A percentile compares a stretch with the other conserved stretches of the same genome.
Conservation (phyloP, 2,797 vertebrate species). For the Anguilla marmorata region DNA sequence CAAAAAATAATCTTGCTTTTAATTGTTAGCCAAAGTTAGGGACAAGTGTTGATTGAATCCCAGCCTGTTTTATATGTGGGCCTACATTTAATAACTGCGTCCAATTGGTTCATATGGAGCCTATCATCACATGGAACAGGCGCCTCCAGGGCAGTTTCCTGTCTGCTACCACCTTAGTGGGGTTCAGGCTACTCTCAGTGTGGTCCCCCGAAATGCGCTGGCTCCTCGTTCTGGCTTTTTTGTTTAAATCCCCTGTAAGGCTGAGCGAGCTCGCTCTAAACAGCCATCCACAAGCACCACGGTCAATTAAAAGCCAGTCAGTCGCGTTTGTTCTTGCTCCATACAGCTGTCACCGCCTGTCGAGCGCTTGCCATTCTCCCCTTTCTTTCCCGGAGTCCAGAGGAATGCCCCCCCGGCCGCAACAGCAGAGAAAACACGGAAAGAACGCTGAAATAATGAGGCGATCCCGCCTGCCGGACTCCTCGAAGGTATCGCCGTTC, state of each 20-base stretch:
- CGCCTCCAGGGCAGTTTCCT: not conserved
- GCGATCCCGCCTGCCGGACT: not conserved
- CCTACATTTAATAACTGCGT: not conserved
- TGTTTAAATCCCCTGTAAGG: constrained; percentile 15
- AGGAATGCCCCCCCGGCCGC: constrained; percentile 1
- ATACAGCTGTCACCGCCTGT: constrained; percentile 21
- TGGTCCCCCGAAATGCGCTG: constrained; percentile 8
- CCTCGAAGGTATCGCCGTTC: not conserved
- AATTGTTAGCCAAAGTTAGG: not conserved
- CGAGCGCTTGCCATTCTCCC: not conserved
- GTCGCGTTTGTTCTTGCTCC: constrained; percentile 16
- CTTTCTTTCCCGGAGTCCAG: not conserved
- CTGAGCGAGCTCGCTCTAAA: constrained; percentile 8
- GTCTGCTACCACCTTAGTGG: not conserved
- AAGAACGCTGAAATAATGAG: constrained; percentile 1
- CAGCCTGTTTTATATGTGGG: too few relatives aligned
- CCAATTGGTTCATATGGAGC: not conserved
- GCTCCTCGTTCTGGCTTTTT: not conserved
- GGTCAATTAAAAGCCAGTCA: constrained; percentile 28
- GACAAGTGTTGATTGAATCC: too few relatives aligned
- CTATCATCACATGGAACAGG: not conserved
- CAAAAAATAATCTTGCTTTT: not conserved
- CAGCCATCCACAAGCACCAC: not conserved
- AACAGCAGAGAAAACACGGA: not conserved
- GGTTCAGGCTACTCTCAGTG: constrained; percentile 11